These are phyloP conservation scores for Nomada lathburiana DNA, from an alignment of 2,888 invertebrate species.

Conservation along the genomic window DNA sequence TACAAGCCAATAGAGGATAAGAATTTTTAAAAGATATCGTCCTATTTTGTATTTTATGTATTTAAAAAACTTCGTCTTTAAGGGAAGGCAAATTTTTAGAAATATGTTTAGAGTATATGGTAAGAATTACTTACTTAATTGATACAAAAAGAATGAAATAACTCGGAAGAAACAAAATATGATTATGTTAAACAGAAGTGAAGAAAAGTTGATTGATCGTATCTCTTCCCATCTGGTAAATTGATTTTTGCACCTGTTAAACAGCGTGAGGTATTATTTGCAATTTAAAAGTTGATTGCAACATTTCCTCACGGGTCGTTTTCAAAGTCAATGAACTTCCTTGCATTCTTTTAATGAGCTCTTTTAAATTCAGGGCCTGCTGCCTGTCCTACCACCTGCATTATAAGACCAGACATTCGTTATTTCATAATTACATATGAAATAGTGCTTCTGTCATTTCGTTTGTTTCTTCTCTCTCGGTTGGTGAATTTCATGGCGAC, in stretches of 20 bases:
- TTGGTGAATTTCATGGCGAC: constrained; percentile 3
- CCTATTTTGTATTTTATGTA: too few species aligned
- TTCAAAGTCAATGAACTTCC: constrained; percentile 20
- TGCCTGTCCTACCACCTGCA: constrained; percentile 19
- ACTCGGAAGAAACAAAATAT: too few species aligned
- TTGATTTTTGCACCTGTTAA: constrained; percentile 19
- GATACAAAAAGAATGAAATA: too few species aligned
- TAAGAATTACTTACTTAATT: too few species aligned
- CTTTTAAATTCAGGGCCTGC: constrained; percentile 35
- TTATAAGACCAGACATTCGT: constrained; percentile 20
- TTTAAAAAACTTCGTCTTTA: too few species aligned
- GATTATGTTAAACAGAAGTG: not conserved
- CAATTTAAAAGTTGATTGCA: not conserved
- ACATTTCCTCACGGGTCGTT: not conserved
- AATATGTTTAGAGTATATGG: too few species aligned
- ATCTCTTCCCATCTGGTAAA: constrained; percentile 7
- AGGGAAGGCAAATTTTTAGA: too few species aligned
- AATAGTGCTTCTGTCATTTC: constrained; percentile 5
- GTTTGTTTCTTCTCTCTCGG: not conserved
- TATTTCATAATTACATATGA: constrained; percentile 31
- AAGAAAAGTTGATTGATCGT: constrained; percentile 8
- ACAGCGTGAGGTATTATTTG: not conserved
- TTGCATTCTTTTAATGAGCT: constrained; percentile 37
- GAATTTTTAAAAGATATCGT: too few species aligned
- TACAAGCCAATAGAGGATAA: too few species aligned